Conservation (phyloP, 2,797 vertebrate genomes). For the Okamejei kenojei region DNA sequence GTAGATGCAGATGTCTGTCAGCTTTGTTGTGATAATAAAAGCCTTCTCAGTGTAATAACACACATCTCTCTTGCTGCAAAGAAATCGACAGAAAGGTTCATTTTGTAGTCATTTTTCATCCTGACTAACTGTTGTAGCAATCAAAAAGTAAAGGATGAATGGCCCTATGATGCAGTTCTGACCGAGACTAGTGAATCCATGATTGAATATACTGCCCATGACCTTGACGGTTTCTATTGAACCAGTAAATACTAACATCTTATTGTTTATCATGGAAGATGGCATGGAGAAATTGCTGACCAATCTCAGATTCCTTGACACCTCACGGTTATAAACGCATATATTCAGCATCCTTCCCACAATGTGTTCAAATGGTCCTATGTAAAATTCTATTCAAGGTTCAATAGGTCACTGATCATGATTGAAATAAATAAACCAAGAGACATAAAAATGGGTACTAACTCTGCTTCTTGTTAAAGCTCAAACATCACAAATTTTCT, state of each 20-base stretch:
- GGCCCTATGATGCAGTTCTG: background rate
- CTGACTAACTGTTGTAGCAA: background rate
- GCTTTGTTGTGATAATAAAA: background rate
- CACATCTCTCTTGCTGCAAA: background rate
- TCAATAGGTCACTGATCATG: background rate
- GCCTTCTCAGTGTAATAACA: background rate
- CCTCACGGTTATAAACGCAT: background rate
- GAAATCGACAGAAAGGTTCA: no score
- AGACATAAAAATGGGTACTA: background rate
- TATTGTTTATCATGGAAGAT: background rate
- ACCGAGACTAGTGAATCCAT: background rate
- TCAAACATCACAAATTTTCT: background rate
- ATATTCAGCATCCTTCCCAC: background rate
- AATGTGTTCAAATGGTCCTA: background rate
- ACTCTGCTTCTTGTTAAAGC: background rate
- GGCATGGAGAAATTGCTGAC: background rate
- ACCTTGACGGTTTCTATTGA: background rate
- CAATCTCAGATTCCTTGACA: background rate
- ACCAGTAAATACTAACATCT: constrained; percentile 22
- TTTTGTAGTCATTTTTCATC: constrained; percentile 15
- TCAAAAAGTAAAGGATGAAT: constrained; percentile 14
- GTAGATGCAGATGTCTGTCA: background rate
- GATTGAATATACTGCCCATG: constrained; percentile 10
- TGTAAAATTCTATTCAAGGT: background rate
- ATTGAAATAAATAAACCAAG: background rate